These are phyloP conservation scores for Agrotis ipsilon DNA, from an alignment of 2,888 invertebrate species.

Conservation along the genomic window DNA sequence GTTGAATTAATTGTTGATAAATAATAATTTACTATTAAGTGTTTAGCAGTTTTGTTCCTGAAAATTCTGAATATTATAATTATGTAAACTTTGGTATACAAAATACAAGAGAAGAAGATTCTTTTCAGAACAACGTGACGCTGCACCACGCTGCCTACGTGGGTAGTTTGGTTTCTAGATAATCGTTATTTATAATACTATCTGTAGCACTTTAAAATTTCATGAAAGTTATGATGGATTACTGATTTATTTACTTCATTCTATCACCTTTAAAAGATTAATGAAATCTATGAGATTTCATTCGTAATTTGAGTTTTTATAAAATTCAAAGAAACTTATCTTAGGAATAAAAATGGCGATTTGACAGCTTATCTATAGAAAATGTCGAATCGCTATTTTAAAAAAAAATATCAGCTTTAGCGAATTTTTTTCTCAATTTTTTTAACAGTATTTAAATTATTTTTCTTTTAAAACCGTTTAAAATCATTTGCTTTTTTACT, in stretches of 20 bases:
- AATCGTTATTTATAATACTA: not conserved
- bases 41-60: not conserved
- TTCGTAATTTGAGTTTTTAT: not conserved
- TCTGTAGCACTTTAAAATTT: not conserved
- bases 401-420: too few species aligned
- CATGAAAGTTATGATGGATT: not conserved
- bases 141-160: constrained; percentile 1
- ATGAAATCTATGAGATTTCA: not conserved
- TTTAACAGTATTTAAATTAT: too few species aligned
- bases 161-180: constrained; percentile 16
- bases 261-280: not conserved
- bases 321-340: too few species aligned
- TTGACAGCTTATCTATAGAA: too few species aligned
- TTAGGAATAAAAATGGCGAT: too few species aligned
- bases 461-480: too few species aligned
- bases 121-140: constrained; percentile 14
- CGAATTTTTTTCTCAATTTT: too few species aligned
- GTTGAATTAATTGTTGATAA: not conserved
- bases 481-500: not conserved
- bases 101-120: too few species aligned
- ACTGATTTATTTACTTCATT: not conserved
- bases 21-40: not conserved
- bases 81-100: too few species aligned
- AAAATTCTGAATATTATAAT: not conserved
- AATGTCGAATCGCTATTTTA: too few species aligned